Evolutionary conservation across 2,888 invertebrate species (phyloP).

Genomic region (Nymphalis polychloros): DNA sequence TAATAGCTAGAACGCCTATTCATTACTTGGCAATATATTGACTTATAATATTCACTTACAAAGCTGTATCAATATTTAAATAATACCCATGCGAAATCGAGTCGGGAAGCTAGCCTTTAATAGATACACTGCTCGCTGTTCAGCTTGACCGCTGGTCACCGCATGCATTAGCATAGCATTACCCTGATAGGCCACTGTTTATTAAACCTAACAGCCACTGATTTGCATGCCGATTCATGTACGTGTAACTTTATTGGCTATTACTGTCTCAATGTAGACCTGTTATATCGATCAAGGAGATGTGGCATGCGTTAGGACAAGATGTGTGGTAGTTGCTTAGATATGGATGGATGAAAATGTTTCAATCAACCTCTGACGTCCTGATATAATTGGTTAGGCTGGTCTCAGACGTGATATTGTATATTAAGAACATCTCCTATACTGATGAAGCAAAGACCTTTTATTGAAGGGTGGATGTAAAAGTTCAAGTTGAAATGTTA

Average conservation of each 20-base stretch:
- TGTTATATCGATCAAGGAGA: conserved; percentile 7
- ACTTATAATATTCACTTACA: background rate
- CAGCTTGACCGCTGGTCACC: conserved; percentile 15
- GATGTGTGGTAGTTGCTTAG: conserved; percentile 1
- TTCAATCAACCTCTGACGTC: background rate
- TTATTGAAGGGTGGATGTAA: too few relatives aligned
- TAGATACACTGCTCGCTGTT: conserved; percentile 1
- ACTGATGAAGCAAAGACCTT: too few relatives aligned
- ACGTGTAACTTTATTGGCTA: conserved; percentile 22
- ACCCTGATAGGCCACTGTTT: conserved; percentile 19
- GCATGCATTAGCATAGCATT: conserved; percentile 33
- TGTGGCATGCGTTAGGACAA: background rate
- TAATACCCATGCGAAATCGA: too few relatives aligned
- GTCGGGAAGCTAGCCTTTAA: conserved; percentile 1
- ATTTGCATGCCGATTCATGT: conserved; percentile 31
- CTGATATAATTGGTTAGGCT: too few relatives aligned
- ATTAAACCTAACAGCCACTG: conserved; percentile 22
- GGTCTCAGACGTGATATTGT: too few relatives aligned
- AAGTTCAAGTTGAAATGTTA: too few relatives aligned
- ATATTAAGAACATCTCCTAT: too few relatives aligned
- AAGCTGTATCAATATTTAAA: background rate
- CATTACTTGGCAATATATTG: too few relatives aligned
- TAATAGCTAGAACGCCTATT: too few relatives aligned
- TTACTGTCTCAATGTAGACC: conserved; percentile 16
- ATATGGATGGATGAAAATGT: background rate